These are phyloP conservation scores for Nannoperca australis DNA, from an alignment of 2,797 vertebrate species.

Conservation along the genomic window DNA sequence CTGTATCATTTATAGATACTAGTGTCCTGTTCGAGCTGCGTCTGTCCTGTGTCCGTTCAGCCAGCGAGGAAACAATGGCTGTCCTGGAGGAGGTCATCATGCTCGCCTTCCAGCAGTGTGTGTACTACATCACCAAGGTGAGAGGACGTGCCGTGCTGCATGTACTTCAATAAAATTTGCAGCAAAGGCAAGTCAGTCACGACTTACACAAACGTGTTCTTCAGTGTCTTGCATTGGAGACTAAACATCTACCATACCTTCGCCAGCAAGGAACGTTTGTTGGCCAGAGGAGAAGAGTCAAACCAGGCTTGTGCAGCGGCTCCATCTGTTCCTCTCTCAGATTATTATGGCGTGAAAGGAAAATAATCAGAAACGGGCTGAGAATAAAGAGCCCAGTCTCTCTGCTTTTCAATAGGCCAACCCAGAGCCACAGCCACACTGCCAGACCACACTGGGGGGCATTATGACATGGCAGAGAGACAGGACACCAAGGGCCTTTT, in stretches of 20 bases:
- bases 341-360: constrained; percentile 60
- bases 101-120: constrained; percentile 89
- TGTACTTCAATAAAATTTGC: background rate
- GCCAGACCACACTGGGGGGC: constrained; percentile 66
- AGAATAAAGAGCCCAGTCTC: constrained; percentile 70
- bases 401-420: constrained; percentile 48
- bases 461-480: constrained; percentile 64
- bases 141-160: constrained; percentile 10
- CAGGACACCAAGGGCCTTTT: constrained; percentile 57
- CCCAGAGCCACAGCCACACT: constrained; percentile 43
- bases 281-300: constrained; percentile 4
- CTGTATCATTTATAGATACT: background rate
- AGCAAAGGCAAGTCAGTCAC: background rate
- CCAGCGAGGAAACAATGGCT: constrained; percentile 83
- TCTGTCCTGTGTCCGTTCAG: constrained; percentile 76
- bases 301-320: constrained; percentile 9
- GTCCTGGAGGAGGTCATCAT: constrained; percentile 88
- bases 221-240: background rate
- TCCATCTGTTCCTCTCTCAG: constrained; percentile 29
- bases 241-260: background rate
- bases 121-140: constrained; percentile 90
- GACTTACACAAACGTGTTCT: background rate
- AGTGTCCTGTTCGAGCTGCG: constrained; percentile 69
- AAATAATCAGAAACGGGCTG: constrained; percentile 67
- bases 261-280: constrained; percentile 3